Conservation (phyloP, 2,113 vertebrate genomes). For the Albula glossodonta region DNA sequence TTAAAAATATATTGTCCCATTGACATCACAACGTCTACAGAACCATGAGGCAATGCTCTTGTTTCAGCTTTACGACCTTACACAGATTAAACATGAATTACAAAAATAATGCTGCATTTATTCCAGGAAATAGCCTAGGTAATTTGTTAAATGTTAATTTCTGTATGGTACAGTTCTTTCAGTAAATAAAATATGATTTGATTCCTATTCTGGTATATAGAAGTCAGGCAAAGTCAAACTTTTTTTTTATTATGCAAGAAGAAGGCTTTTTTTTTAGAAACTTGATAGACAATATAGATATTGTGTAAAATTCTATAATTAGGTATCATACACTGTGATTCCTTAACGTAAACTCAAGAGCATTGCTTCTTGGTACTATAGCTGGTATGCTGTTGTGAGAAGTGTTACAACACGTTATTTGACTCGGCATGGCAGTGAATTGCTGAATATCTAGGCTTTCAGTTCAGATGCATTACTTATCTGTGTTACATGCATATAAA, state of each 20-base stretch:
- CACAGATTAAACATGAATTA: background rate
- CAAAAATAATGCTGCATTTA: background rate
- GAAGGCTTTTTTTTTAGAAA: background rate
- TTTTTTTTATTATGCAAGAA: background rate
- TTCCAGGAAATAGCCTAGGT: background rate
- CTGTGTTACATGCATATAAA: too few species aligned
- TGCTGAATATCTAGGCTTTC: too few species aligned
- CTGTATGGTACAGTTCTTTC: too few species aligned
- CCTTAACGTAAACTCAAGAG: background rate
- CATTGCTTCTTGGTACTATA: too few species aligned
- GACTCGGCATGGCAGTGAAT: too few species aligned
- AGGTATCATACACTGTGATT: background rate
- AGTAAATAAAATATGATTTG: too few species aligned
- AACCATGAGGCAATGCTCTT: background rate
- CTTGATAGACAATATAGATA: background rate
- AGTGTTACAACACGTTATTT: too few species aligned
- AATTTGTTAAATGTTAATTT: background rate
- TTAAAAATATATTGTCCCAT: background rate
- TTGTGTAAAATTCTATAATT: background rate
- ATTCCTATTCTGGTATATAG: too few species aligned
- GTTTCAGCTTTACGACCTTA: background rate
- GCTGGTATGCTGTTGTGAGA: too few species aligned
- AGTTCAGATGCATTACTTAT: too few species aligned
- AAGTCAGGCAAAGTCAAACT: too few species aligned
- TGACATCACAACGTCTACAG: conserved; percentile 1